phyloP scores from a whole-genome alignment of 2,797 vertebrate genomes.

The Manis pentadactyla region DNA sequence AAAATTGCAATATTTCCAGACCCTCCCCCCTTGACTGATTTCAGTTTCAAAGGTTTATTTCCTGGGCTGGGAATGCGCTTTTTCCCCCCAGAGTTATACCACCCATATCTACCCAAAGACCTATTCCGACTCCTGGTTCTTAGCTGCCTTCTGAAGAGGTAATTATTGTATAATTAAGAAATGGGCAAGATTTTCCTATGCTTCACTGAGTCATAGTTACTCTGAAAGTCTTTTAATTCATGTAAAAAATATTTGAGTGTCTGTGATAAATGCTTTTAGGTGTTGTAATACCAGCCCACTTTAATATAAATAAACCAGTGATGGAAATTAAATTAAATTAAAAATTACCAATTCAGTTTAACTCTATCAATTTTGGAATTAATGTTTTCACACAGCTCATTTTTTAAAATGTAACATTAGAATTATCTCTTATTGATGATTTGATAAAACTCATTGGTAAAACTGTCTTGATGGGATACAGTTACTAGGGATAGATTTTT shows the following conservation, averaged over 20 bases:
- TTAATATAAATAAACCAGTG: background rate
- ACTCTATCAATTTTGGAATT: slow-evolving; percentile 19
- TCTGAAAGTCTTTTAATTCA: background rate
- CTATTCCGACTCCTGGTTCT: slow-evolving; percentile 15
- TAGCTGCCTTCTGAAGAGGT: slow-evolving; percentile 19
- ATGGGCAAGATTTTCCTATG: background rate
- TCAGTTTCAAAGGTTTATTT: too few relatives aligned
- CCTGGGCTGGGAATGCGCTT: too few relatives aligned
- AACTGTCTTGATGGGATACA: too few relatives aligned
- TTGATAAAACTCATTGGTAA: too few relatives aligned
- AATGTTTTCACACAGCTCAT: background rate
- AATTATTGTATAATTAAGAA: slow-evolving; percentile 1
- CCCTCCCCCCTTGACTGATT: too few relatives aligned
- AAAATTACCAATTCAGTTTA: background rate
- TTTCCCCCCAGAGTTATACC: too few relatives aligned
- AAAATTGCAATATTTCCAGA: too few relatives aligned
- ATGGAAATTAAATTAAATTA: background rate
- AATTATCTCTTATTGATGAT: too few relatives aligned
- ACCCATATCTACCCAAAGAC: background rate
- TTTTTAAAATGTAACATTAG: background rate
- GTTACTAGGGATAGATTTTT: too few relatives aligned
- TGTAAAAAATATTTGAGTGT: background rate
- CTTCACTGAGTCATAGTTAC: background rate
- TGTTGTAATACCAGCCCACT: background rate
- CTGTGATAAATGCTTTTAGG: background rate